Percentiles rank a stretch among this genome's conserved stretches.
phyloP scores from a whole-genome alignment of 2,888 invertebrate genomes.

The Penaeus monodon region DNA sequence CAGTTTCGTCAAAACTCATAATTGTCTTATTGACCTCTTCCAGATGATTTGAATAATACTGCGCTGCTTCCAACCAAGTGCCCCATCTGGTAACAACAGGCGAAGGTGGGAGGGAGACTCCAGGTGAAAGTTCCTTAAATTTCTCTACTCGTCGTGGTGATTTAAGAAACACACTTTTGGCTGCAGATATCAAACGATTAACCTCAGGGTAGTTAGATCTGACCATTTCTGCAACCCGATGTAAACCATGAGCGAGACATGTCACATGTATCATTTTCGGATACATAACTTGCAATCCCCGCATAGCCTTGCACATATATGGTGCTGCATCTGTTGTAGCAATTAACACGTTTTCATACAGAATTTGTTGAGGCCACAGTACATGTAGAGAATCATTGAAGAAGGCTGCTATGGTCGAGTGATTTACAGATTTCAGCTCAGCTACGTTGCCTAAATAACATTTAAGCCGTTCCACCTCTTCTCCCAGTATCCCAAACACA shows the following conservation, averaged over 20 bases:
- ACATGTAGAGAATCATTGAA: background rate
- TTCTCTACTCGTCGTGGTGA: background rate
- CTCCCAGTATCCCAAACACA: conserved; percentile 24
- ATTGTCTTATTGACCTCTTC: background rate
- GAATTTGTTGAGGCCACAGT: conserved; percentile 16
- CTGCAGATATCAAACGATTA: background rate
- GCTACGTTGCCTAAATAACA: conserved; percentile 22
- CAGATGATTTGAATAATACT: background rate
- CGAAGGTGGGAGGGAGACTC: conserved; percentile 12
- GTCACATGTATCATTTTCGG: conserved; percentile 37
- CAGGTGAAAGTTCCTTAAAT: background rate
- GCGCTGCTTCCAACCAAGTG: conserved; percentile 18
- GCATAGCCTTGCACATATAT: conserved; percentile 19
- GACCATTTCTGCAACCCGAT: conserved; percentile 30
- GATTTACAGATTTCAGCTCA: background rate
- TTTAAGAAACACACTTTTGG: conserved; percentile 24
- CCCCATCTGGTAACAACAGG: conserved; percentile 24
- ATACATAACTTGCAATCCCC: conserved; percentile 21
- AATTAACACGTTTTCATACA: conserved; percentile 11
- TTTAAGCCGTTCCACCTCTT: conserved; percentile 10
- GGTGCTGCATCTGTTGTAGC: conserved; percentile 24
- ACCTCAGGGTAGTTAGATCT: conserved; percentile 4
- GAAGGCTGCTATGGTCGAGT: conserved; percentile 15
- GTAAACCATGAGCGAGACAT: conserved; percentile 31
- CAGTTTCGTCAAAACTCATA: conserved; percentile 3